phyloP scores from a whole-genome alignment of 2,888 invertebrate species.

The Celastrina argiolus region DNA sequence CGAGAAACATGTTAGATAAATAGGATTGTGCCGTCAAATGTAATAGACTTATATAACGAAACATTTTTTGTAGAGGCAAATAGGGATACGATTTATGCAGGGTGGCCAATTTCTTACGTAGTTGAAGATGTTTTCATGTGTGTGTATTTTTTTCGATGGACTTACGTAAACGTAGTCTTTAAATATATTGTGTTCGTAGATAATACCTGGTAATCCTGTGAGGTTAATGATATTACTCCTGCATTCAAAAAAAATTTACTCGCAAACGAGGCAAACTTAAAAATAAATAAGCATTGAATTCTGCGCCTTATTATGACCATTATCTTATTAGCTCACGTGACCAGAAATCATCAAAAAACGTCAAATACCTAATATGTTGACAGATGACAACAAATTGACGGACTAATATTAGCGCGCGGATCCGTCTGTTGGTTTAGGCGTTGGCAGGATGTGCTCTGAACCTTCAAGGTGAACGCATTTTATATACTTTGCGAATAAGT shows the following conservation, averaged over 20 bases:
- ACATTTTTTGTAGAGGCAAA: not conserved
- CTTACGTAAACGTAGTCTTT: not conserved
- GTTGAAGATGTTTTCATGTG: not conserved
- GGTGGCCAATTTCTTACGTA: not conserved
- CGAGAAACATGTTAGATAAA: slow-evolving; percentile 41
- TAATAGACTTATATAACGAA: slow-evolving; percentile 3
- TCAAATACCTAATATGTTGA: slow-evolving; percentile 19
- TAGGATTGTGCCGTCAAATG: slow-evolving; percentile 32
- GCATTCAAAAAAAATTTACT: no score
- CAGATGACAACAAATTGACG: slow-evolving; percentile 37
- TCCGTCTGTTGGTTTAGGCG: slow-evolving; percentile 73
- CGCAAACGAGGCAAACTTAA: no score
- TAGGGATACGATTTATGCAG: not conserved
- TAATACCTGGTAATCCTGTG: no score
- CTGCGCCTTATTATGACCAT: no score
- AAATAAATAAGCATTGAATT: not conserved
- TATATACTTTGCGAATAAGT: slow-evolving; percentile 39
- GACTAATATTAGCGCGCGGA: slow-evolving; percentile 54
- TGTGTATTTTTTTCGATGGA: not conserved
- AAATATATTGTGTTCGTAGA: no score
- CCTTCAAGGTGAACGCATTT: slow-evolving; percentile 65
- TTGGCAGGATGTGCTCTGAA: slow-evolving; percentile 72
- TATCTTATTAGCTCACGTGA: not conserved
- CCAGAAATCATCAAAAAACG: slow-evolving; percentile 28
- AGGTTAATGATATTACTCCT: no score